Conservation (phyloP, 2,888 invertebrate genomes). For the Trichacis sp. region DNA sequence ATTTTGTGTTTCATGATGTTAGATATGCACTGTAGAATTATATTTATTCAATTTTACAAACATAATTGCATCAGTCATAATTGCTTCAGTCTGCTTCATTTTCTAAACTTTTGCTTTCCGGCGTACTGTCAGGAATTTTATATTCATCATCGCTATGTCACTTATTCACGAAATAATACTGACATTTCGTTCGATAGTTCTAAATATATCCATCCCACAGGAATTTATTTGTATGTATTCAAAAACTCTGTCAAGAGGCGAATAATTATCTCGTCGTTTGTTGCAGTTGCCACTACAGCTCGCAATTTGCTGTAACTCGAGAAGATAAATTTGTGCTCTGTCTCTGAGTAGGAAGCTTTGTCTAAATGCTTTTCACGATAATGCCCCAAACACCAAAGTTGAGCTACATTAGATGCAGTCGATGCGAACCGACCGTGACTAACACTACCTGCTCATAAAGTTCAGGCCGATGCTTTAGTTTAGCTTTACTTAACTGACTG, state of each 20-base stretch:
- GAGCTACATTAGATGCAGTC: constrained; percentile 3
- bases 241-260: not conserved
- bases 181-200: too few relatives aligned
- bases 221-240: too few relatives aligned
- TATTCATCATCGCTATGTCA: too few relatives aligned
- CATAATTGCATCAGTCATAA: too few relatives aligned
- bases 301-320: not conserved
- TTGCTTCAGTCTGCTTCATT: too few relatives aligned
- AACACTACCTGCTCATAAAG: not conserved
- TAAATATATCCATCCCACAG: too few relatives aligned
- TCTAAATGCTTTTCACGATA: not conserved
- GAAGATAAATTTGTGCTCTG: not conserved
- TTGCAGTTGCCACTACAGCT: not conserved
- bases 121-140: too few relatives aligned
- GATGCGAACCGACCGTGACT: not conserved
- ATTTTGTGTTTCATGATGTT: too few relatives aligned
- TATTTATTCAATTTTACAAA: too few relatives aligned
- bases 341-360: constrained; percentile 3
- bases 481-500: not conserved
- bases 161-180: too few relatives aligned
- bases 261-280: not conserved
- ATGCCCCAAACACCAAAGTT: constrained; percentile 2
- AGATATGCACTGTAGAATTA: too few relatives aligned
- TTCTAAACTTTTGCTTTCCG: too few relatives aligned
- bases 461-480: not conserved